phyloP scores from a whole-genome alignment of 2,888 invertebrate species.

The Tinea trinotella region DNA sequence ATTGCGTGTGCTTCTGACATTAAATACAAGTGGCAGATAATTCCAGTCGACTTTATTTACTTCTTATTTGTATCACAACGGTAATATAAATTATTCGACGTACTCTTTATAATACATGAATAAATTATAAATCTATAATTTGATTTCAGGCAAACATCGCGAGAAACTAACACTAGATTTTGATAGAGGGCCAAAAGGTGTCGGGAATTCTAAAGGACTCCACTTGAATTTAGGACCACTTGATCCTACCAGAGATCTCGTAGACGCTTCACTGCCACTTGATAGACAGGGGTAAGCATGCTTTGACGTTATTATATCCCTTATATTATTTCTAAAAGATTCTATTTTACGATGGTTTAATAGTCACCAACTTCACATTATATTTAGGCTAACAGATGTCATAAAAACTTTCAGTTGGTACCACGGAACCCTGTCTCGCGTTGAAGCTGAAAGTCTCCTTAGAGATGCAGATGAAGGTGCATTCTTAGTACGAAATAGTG shows the following conservation, averaged over 20 bases:
- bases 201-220: slow-evolving; percentile 67
- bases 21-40: slow-evolving; percentile 28
- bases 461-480: slow-evolving; percentile 90
- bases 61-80: neutral
- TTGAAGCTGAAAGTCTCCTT: slow-evolving; percentile 92
- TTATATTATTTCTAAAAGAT: neutral
- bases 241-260: slow-evolving; percentile 79
- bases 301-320: neutral
- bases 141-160: slow-evolving; percentile 71
- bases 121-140: slow-evolving; percentile 9
- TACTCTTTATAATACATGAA: neutral
- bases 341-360: too few species aligned
- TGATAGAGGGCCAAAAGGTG: slow-evolving; percentile 68
- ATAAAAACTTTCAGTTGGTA: slow-evolving; percentile 82
- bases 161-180: slow-evolving; percentile 84
- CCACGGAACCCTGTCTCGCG: slow-evolving; percentile 92
- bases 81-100: neutral
- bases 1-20: slow-evolving; percentile 43
- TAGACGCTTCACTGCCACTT: slow-evolving; percentile 85
- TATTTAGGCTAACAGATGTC: too few species aligned
- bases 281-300: slow-evolving; percentile 88
- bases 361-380: too few species aligned
- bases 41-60: slow-evolving; percentile 8
- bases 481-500: slow-evolving; percentile 94
- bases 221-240: slow-evolving; percentile 80